Percentiles rank a stretch among this genome's conserved stretches.
Evolutionary conservation across 2,888 invertebrate genomes (phyloP).

Genomic region (Melanchra persicariae): DNA sequence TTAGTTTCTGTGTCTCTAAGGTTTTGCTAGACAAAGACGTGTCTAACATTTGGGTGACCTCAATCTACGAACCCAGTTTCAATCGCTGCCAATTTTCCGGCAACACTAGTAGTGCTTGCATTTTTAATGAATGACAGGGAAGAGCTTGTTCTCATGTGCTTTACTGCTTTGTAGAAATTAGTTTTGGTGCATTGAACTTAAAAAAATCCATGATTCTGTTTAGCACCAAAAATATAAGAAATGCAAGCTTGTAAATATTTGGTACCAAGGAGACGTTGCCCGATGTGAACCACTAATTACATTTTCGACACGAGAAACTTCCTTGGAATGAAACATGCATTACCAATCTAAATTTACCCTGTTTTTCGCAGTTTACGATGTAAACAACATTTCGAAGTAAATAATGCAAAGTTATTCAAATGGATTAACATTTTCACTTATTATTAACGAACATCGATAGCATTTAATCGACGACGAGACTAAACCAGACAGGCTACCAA

Average conservation of each 20-base stretch:
- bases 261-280: neutral
- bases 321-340: constrained; percentile 10
- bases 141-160: neutral
- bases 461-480: constrained; percentile 12
- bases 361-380: constrained; percentile 21
- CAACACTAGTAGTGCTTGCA: constrained; percentile 1
- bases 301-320: constrained; percentile 19
- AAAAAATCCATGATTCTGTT: constrained; percentile 5
- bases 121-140: constrained; percentile 18
- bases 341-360: constrained; percentile 12
- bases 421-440: constrained; percentile 9
- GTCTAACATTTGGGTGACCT: constrained; percentile 34
- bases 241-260: constrained; percentile 7
- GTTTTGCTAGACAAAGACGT: neutral
- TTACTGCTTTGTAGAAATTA: neutral
- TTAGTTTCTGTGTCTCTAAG: no score
- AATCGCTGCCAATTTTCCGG: constrained; percentile 38
- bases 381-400: constrained; percentile 25
- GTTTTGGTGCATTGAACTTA: neutral
- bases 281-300: neutral
- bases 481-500: constrained; percentile 6
- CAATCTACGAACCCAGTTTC: constrained; percentile 25
- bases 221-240: neutral
- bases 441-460: neutral
- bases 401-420: constrained; percentile 25